A percentile compares a stretch with the other conserved stretches of the same genome.
Conservation (phyloP, 92 coral and sea anemone genomes). For the Paramuricea clavata region DNA sequence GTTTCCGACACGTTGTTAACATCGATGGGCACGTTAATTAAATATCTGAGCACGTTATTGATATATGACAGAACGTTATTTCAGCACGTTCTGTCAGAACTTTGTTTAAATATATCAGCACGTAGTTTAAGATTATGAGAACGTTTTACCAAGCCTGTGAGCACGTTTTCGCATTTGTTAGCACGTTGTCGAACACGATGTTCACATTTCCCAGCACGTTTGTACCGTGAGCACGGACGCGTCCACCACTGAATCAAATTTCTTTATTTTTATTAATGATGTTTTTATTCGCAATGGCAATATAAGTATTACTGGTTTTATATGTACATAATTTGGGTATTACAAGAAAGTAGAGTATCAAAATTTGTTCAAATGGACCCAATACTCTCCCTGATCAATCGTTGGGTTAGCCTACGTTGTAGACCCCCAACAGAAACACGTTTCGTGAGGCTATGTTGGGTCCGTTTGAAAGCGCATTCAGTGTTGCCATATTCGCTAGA, state of each 20-base stretch:
- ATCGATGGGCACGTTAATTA: no score
- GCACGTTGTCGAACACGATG: no score
- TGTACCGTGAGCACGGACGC: no score
- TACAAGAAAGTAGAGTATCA: neutral
- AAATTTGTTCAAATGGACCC: no score
- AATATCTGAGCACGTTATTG: neutral
- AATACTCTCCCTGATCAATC: no score
- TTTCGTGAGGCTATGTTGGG: no score
- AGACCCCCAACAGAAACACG: no score
- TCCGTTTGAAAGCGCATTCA: no score
- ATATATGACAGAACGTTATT: no score
- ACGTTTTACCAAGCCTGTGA: neutral
- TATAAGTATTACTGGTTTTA: neutral
- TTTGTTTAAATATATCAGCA: neutral
- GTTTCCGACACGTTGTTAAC: no score
- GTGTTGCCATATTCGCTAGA: neutral
- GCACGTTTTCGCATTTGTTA: neutral
- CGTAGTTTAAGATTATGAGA: neutral
- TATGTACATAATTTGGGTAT: constrained; percentile 5
- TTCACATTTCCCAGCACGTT: neutral
- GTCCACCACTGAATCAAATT: neutral
- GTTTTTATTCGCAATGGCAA: neutral
- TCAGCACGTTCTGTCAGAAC: neutral
- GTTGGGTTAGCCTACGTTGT: no score
- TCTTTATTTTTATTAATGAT: neutral